These are phyloP conservation scores for Synergus itoensis DNA, from an alignment of 2,888 invertebrate species.

Conservation along the genomic window DNA sequence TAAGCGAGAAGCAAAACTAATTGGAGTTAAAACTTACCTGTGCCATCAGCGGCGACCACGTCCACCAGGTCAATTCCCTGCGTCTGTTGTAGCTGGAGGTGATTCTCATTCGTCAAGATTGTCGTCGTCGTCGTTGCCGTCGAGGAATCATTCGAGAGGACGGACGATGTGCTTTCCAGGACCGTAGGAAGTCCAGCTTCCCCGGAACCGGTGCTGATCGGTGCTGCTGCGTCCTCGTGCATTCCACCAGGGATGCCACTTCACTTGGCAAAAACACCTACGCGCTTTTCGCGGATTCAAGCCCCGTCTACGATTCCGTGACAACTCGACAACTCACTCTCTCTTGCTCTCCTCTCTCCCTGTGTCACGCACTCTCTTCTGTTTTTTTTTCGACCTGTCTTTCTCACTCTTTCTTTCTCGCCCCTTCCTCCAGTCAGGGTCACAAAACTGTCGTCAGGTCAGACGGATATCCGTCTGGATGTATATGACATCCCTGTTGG, in stretches of 20 bases:
- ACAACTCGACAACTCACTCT: slow-evolving; percentile 52
- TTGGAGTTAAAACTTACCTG: slow-evolving; percentile 64
- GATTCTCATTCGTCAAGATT: slow-evolving; percentile 45
- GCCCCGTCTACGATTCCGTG: slow-evolving; percentile 54
- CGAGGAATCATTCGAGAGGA: slow-evolving; percentile 48
- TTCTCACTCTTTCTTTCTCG: slow-evolving; percentile 48
- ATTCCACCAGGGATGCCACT: slow-evolving; percentile 58
- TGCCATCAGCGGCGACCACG: slow-evolving; percentile 60
- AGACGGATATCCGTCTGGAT: slow-evolving; percentile 58
- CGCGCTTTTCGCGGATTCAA: slow-evolving; percentile 59
- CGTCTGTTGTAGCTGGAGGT: slow-evolving; percentile 58
- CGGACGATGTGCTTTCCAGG: slow-evolving; percentile 49
- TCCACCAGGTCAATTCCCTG: slow-evolving; percentile 61
- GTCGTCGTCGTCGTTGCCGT: slow-evolving; percentile 47
- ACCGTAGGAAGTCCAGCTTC: slow-evolving; percentile 52
- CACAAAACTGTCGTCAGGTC: slow-evolving; percentile 57
- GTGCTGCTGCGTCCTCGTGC: slow-evolving; percentile 70
- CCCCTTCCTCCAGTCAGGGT: slow-evolving; percentile 44
- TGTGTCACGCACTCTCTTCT: slow-evolving; percentile 31
- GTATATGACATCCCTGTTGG: slow-evolving; percentile 49
- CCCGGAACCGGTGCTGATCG: slow-evolving; percentile 57
- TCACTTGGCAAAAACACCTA: slow-evolving; percentile 44
- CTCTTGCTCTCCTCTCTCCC: slow-evolving; percentile 26
- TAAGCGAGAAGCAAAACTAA: slow-evolving; percentile 37
- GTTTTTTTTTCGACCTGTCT: slow-evolving; percentile 20